These are phyloP conservation scores for Caiman crocodilus DNA, from an alignment of 2,797 vertebrate species.

Conservation along the genomic window DNA sequence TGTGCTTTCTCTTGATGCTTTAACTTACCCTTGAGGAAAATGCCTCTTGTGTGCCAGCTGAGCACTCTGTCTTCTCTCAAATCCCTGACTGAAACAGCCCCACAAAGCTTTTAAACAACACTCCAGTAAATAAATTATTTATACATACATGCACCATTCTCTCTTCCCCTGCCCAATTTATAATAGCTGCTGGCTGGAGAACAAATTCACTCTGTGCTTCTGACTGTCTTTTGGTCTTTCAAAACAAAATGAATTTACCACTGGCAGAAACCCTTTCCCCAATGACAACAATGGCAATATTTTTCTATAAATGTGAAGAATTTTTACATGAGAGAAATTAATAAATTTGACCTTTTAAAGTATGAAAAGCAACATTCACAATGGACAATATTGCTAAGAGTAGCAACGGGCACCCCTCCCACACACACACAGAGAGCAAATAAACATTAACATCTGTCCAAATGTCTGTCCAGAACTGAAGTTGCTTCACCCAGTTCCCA, in stretches of 20 bases:
- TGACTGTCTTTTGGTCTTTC: slow-evolving; percentile 14
- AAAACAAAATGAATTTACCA: not conserved
- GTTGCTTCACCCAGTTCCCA: not conserved
- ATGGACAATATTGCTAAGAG: not conserved
- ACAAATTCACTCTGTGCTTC: not conserved
- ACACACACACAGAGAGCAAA: not conserved
- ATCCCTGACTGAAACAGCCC: not conserved
- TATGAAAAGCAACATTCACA: not conserved
- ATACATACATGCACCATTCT: not conserved
- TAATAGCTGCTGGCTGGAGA: not conserved
- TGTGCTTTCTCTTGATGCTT: slow-evolving; percentile 42
- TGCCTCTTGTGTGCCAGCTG: not conserved
- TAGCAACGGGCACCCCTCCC: not conserved
- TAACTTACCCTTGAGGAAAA: not conserved
- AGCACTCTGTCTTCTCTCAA: not conserved
- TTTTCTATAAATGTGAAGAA: not conserved
- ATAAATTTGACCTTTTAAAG: not conserved
- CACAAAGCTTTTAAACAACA: not conserved
- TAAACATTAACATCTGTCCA: not conserved
- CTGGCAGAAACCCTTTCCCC: slow-evolving; percentile 8
- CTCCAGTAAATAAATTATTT: slow-evolving; percentile 10
- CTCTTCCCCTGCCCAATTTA: not conserved
- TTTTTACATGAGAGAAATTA: rapidly evolving
- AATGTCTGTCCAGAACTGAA: not conserved
- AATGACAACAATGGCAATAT: not conserved